A percentile compares a stretch with the other conserved stretches of the same genome.
These are phyloP conservation scores for Formica aserva DNA, from an alignment of 2,888 invertebrate genomes.

Conservation along the genomic window DNA sequence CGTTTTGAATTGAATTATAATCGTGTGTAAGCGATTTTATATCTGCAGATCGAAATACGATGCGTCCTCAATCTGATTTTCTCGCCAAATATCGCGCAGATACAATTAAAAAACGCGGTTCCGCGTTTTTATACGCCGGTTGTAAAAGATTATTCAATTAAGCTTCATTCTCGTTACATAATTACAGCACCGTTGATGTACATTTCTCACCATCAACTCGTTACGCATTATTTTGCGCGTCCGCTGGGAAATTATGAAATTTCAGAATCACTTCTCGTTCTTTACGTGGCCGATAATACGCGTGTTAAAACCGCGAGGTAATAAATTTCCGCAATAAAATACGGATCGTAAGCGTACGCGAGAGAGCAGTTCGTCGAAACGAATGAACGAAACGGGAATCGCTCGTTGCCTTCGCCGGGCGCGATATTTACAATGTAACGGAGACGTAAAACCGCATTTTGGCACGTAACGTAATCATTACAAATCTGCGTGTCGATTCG, in stretches of 20 bases:
- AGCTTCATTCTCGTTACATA: conserved; percentile 11
- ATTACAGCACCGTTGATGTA: conserved; percentile 11
- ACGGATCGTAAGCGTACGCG: background rate
- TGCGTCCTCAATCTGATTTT: conserved; percentile 9
- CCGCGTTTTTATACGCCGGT: conserved; percentile 13
- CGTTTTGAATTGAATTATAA: conserved; percentile 45
- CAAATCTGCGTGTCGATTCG: conserved; percentile 67
- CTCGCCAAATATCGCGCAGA: background rate
- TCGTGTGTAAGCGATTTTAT: conserved; percentile 30
- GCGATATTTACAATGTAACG: conserved; percentile 37
- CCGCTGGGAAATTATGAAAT: conserved; percentile 42
- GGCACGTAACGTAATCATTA: conserved; percentile 80
- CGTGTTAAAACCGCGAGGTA: conserved; percentile 36
- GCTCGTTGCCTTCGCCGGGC: background rate
- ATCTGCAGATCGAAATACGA: conserved; percentile 10
- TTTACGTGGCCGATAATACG: conserved; percentile 42
- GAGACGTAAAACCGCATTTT: conserved; percentile 75
- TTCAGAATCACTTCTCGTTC: conserved; percentile 23
- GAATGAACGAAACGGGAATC: conserved; percentile 12
- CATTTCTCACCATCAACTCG: conserved; percentile 30
- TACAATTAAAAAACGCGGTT: conserved; percentile 19
- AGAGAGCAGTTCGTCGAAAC: conserved; percentile 24
- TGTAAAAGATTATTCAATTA: conserved; percentile 39
- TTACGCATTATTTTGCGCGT: conserved; percentile 45
- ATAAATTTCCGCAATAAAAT: conserved; percentile 51